Evolutionary conservation across 2,888 invertebrate species (phyloP).

Genomic region (Papilio protenor): DNA sequence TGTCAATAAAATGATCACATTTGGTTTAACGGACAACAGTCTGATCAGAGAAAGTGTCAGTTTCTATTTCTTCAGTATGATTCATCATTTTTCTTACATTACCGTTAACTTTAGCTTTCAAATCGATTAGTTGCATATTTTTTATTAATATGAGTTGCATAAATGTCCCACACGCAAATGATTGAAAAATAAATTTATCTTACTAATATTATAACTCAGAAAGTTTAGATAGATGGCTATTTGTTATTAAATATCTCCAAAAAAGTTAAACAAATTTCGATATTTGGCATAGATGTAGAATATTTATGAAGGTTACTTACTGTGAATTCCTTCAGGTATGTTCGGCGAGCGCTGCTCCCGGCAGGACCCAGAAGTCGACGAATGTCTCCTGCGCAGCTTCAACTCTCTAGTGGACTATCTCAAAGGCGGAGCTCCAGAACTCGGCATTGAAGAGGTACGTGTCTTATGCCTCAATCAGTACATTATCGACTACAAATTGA

Average conservation of each 20-base stretch:
- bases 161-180: background rate
- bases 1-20: background rate
- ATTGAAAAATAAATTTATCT: background rate
- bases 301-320: no score
- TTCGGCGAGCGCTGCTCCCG: constrained; percentile 90
- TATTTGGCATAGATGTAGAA: no score
- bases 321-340: constrained; percentile 79
- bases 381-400: constrained; percentile 89
- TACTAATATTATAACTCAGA: no score
- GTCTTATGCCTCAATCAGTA: background rate
- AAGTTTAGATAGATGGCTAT: no score
- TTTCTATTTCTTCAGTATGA: constrained; percentile 5
- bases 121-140: constrained; percentile 1
- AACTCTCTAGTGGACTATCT: constrained; percentile 89
- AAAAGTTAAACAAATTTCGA: no score
- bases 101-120: constrained; percentile 4
- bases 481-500: constrained; percentile 2
- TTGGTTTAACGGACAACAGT: background rate
- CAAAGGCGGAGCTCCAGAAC: constrained; percentile 89
- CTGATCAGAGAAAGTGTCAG: constrained; percentile 1
- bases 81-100: background rate
- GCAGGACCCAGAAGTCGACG: constrained; percentile 88
- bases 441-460: constrained; percentile 86
- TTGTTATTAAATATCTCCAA: no score
- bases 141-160: background rate